Percentiles rank a stretch among this genome's conserved stretches.
Conservation (phyloP, 2,888 invertebrate genomes). For the Apamea sordens region DNA sequence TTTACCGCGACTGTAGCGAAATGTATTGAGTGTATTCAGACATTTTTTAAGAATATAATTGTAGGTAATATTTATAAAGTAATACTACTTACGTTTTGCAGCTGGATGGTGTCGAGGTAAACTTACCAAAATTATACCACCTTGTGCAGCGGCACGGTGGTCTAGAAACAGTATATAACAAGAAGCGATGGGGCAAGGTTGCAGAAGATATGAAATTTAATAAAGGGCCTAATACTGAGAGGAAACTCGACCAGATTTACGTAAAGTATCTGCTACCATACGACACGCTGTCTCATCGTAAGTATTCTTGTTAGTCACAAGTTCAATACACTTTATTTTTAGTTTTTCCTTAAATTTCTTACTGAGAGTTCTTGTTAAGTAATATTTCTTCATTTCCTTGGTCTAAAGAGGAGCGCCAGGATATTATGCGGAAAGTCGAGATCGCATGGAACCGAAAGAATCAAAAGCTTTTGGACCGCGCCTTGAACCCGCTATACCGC, state of each 20-base stretch:
- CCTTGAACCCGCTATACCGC: conserved; percentile 78
- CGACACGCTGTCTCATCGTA: conserved; percentile 94
- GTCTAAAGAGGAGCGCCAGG: conserved; percentile 92
- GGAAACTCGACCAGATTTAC: conserved; percentile 96
- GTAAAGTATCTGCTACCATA: conserved; percentile 97
- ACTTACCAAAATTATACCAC: conserved; percentile 95
- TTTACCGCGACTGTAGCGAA: not conserved
- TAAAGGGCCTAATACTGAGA: conserved; percentile 94
- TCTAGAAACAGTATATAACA: conserved; percentile 95
- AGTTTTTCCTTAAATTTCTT: not conserved
- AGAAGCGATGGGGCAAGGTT: conserved; percentile 96
- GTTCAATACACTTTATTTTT: not conserved
- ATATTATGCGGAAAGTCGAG: conserved; percentile 93
- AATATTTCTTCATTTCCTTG: conserved; percentile 3
- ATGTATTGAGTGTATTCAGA: not conserved
- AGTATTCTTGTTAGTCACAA: conserved; percentile 62
- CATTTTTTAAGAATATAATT: not conserved
- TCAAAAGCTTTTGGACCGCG: conserved; percentile 77
- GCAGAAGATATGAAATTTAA: conserved; percentile 97
- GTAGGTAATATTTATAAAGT: not conserved
- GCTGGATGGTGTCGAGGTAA: conserved; percentile 97
- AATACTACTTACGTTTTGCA: conserved; percentile 72
- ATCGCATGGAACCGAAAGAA: conserved; percentile 93
- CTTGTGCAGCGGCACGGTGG: conserved; percentile 96
- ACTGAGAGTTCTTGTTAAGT: not conserved